These are phyloP conservation scores for Malthinus flaveolus DNA, from an alignment of 2,888 invertebrate species.

Conservation along the genomic window DNA sequence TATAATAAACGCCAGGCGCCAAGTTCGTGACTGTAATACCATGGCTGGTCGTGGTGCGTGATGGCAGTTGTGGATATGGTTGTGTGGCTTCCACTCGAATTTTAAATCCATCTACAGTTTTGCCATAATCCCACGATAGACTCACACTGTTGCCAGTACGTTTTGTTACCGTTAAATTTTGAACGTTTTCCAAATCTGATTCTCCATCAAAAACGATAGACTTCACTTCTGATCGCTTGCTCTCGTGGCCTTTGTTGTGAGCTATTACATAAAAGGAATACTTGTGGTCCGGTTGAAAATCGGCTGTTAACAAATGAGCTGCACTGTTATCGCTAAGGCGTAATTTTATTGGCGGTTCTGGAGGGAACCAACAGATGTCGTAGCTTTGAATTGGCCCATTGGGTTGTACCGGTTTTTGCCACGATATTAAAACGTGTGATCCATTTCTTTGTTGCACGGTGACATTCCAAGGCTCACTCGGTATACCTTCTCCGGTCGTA, in stretches of 20 bases:
- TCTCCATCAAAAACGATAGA: conserved; percentile 66
- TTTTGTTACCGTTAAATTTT: conserved; percentile 58
- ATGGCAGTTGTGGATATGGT: conserved; percentile 60
- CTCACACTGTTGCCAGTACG: conserved; percentile 59
- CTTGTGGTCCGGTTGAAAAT: conserved; percentile 60
- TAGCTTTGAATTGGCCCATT: conserved; percentile 68
- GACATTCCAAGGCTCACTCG: conserved; percentile 70
- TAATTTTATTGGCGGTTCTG: conserved; percentile 60
- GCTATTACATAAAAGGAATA: conserved; percentile 79
- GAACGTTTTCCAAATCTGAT: conserved; percentile 65
- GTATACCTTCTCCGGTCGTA: conserved; percentile 72
- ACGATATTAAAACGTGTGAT: conserved; percentile 66
- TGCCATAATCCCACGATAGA: conserved; percentile 61
- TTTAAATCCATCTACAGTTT: conserved; percentile 49
- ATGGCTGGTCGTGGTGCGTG: conserved; percentile 53
- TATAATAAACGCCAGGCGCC: conserved; percentile 57
- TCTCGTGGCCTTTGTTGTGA: conserved; percentile 64
- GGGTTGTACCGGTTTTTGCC: conserved; percentile 68
- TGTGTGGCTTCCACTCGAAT: conserved; percentile 52
- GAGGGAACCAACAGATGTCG: conserved; percentile 67
- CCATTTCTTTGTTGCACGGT: conserved; percentile 67
- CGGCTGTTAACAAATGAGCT: conserved; percentile 59
- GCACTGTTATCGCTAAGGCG: conserved; percentile 54
- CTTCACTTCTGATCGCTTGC: conserved; percentile 63
- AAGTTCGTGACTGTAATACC: conserved; percentile 53